Base-by-base conservation (phyloP, 2,797 vertebrate genomes). In the Danio jaintianensis region DNA sequence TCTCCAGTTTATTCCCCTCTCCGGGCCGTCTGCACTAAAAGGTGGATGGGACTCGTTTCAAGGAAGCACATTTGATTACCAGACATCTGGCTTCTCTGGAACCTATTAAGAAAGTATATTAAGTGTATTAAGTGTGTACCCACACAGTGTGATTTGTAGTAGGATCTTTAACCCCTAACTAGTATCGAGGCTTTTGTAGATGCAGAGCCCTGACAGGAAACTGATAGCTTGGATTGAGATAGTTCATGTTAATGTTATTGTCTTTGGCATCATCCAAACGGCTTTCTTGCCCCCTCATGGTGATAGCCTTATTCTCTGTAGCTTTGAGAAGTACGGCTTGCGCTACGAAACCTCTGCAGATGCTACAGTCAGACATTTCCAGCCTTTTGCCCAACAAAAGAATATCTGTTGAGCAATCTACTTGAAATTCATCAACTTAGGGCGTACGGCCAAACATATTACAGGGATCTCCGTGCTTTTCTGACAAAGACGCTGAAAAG, bases 221-320 rank as follows among this genome's bases (percentile, higher is more conserved):
- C 85, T 88, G 92, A 93, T 93, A 90, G 90, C 92, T 92, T 90
- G 87, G 90, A 89, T 92, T 92, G 90, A 91, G 91, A 92, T 91
- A 88, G 87, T 86, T 80, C 91, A 91, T 93, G 91, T 91, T 86
- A 83, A 84, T 75, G 85, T 81, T 86, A 66, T 86, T 86, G 83
- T 81, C 66, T 83, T 86, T 86, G 85, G 85, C 85, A 72, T 59
- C 15, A 42, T n/a, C n/a, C 36, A 63, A 56, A 71, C 59, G 6
- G 1, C 7, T 50, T 69, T 77, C 63, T 76, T 81, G 74, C 75
- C 81, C 59, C 40, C 59, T 82, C 71, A 61, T 4, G 4, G 12
- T 12, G 56, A 79, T 74, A 50, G 64, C 29, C 43, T 78, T 53
- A 22, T 67, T 62, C 59, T 78, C 55, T 62, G 16, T 47, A 68